phyloP scores from a whole-genome alignment of 2,888 invertebrate species.

The Hyppa rectilinea region DNA sequence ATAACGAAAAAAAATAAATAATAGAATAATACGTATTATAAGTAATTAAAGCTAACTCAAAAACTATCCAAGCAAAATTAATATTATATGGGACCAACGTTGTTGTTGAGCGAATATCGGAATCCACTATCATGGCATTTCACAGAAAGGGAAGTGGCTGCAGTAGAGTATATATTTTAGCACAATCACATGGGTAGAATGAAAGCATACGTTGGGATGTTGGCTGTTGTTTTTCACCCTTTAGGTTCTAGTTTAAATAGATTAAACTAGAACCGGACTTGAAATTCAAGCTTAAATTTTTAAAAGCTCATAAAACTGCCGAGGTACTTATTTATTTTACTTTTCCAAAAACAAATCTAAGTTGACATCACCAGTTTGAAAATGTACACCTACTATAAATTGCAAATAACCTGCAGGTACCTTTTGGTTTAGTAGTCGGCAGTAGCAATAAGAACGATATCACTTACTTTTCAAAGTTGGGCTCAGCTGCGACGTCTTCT shows the following conservation, averaged over 20 bases:
- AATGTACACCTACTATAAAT: neutral
- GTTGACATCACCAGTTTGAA: neutral
- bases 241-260: neutral
- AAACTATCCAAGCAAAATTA: too few species aligned
- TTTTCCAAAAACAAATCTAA: neutral
- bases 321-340: neutral
- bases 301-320: neutral
- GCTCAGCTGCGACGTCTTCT: slow-evolving; percentile 84
- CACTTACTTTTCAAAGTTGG: slow-evolving; percentile 86
- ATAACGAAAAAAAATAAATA: too few species aligned
- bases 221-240: neutral
- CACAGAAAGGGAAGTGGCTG: neutral
- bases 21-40: too few species aligned
- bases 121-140: neutral
- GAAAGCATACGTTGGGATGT: too few species aligned
- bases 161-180: neutral
- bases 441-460: neutral
- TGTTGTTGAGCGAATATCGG: too few species aligned
- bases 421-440: neutral
- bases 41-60: too few species aligned
- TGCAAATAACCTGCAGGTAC: neutral
- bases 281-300: neutral
- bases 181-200: neutral
- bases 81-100: too few species aligned
- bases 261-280: neutral